Conservation (phyloP, 2,888 invertebrate species). For the Zhuqinia jingwanae region DNA sequence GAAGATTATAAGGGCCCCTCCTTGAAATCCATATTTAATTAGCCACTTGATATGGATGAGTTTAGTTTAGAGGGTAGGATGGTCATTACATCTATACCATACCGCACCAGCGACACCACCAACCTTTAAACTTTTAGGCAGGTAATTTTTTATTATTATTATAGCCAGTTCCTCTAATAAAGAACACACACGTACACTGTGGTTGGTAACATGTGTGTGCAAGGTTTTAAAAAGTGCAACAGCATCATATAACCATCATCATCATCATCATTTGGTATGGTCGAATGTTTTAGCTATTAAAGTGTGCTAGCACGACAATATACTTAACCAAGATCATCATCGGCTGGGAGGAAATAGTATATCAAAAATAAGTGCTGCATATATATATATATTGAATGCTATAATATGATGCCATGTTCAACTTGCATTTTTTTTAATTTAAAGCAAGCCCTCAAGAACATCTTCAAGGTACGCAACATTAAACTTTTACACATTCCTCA, state of each 20-base stretch:
- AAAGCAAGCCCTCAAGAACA: slow-evolving; percentile 3
- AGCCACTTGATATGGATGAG: slow-evolving; percentile 70
- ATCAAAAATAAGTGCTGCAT: not conserved
- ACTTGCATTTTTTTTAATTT: not conserved
- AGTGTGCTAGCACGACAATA: not conserved
- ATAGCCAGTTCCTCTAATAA: not conserved
- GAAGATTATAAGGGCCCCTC: slow-evolving; percentile 70
- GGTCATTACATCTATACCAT: slow-evolving; percentile 42
- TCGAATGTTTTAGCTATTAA: too few species aligned
- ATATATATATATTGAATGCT: not conserved
- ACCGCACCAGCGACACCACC: not conserved
- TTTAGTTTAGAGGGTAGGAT: slow-evolving; percentile 57
- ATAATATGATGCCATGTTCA: not conserved
- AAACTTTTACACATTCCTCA: not conserved
- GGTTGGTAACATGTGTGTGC: not conserved
- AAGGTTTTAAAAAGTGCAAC: slow-evolving; percentile 8
- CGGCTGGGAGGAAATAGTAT: not conserved
- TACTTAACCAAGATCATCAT: not conserved
- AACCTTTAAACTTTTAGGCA: not conserved
- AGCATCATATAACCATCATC: slow-evolving; percentile 9
- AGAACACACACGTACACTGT: not conserved
- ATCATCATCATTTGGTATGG: too few species aligned
- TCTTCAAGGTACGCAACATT: slow-evolving; percentile 22
- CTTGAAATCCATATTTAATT: slow-evolving; percentile 74
- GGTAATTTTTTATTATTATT: not conserved